Evolutionary conservation across 2,797 vertebrate genomes (phyloP).

Genomic region (Eospalax fontanierii): DNA sequence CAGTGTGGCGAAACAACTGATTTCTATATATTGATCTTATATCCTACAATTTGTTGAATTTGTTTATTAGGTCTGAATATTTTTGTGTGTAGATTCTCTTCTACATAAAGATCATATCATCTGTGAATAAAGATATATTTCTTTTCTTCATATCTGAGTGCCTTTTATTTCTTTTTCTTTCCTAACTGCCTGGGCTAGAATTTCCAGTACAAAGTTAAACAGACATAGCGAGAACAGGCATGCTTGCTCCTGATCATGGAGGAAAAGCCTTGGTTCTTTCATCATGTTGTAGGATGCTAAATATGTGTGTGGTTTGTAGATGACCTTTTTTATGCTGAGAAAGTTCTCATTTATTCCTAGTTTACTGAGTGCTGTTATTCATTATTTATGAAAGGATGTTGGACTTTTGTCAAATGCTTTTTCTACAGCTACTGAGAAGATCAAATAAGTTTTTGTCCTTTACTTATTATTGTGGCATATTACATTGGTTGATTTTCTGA

Average conservation of each 20-base stretch:
- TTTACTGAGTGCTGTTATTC: not conserved
- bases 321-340: not conserved
- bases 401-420: not conserved
- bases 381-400: not conserved
- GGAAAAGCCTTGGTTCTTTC: not conserved
- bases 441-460: not conserved
- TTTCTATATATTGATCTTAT: too few relatives aligned
- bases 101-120: too few relatives aligned
- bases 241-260: not conserved
- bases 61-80: too few relatives aligned
- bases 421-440: not conserved
- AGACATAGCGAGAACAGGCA: not conserved
- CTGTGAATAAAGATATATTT: too few relatives aligned
- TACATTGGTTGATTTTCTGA: not conserved
- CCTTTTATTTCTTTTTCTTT: not conserved
- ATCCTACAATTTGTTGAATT: too few relatives aligned
- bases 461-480: not conserved
- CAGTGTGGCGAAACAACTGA: too few relatives aligned
- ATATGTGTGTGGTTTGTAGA: not conserved
- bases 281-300: too few relatives aligned
- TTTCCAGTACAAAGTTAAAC: not conserved
- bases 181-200: not conserved
- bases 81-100: too few relatives aligned
- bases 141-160: not conserved
- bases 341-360: too few relatives aligned